Evolutionary conservation across 2,797 vertebrate genomes (phyloP).

Genomic region (Adelosebastes latens): DNA sequence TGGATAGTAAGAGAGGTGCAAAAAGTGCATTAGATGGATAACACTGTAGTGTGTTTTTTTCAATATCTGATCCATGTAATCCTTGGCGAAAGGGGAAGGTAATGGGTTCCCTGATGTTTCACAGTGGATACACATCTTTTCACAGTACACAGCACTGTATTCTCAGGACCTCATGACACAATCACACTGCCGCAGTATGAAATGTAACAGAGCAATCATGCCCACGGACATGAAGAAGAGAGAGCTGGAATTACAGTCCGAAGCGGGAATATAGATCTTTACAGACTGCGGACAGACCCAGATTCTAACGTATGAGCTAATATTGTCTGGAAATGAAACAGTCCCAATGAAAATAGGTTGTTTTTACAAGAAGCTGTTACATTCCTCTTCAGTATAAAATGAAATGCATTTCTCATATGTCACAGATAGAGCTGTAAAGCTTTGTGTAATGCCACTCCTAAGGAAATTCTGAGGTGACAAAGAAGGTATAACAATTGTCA

Average conservation of each 20-base stretch:
- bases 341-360: background rate
- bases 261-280: constrained; percentile 20
- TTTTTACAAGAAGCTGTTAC: constrained; percentile 6
- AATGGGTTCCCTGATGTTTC: constrained; percentile 51
- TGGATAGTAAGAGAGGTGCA: constrained; percentile 1
- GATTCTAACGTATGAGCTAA: constrained; percentile 23
- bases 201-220: constrained; percentile 39
- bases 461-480: background rate
- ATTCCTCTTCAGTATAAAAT: background rate
- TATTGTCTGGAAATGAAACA: constrained; percentile 31
- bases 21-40: constrained; percentile 41
- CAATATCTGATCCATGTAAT: constrained; percentile 48
- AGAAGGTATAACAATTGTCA: background rate
- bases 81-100: constrained; percentile 19
- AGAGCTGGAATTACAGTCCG: constrained; percentile 25
- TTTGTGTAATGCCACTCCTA: background rate
- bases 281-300: background rate
- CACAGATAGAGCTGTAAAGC: background rate
- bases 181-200: constrained; percentile 33
- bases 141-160: constrained; percentile 18
- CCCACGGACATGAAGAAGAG: constrained; percentile 5
- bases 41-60: background rate
- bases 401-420: constrained; percentile 4
- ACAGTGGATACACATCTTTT: constrained; percentile 44
- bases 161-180: constrained; percentile 31